These are phyloP conservation scores for Tinamus major DNA, from an alignment of 2,797 vertebrate species.

Conservation along the genomic window DNA sequence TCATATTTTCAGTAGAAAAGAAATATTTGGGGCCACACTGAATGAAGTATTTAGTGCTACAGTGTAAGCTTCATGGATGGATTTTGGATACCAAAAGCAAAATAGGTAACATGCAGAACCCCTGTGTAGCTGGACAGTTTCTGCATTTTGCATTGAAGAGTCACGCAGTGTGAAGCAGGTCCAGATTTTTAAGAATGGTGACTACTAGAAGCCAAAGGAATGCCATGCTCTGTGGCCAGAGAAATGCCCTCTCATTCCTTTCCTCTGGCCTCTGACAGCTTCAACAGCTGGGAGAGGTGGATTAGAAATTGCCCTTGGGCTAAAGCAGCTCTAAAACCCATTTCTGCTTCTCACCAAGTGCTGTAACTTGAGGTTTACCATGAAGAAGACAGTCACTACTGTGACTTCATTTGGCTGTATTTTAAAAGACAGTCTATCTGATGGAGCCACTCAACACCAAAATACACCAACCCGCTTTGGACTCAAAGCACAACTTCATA, in stretches of 20 bases:
- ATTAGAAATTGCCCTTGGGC: neutral
- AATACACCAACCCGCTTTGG: fast-evolving
- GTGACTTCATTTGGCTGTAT: neutral
- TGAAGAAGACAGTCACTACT: neutral
- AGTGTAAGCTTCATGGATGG: neutral
- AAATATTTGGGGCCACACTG: neutral
- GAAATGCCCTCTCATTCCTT: neutral
- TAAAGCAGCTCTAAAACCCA: neutral
- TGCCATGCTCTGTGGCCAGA: neutral
- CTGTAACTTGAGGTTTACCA: neutral
- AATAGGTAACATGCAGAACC: neutral
- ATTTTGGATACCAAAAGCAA: neutral
- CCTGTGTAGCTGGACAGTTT: neutral
- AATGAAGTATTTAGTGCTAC: neutral
- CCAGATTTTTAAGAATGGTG: neutral
- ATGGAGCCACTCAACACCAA: fast-evolving
- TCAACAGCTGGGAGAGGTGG: neutral
- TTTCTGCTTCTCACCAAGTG: neutral
- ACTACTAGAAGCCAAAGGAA: neutral
- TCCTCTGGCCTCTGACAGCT: neutral
- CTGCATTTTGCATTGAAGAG: neutral
- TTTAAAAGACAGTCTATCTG: neutral
- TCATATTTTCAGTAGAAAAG: neutral
- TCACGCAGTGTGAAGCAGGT: neutral
- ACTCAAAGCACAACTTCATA: neutral